Percentiles rank a stretch among this genome's conserved stretches.
These are phyloP conservation scores for Siniperca chuatsi DNA, from an alignment of 2,113 vertebrate species.

Conservation along the genomic window DNA sequence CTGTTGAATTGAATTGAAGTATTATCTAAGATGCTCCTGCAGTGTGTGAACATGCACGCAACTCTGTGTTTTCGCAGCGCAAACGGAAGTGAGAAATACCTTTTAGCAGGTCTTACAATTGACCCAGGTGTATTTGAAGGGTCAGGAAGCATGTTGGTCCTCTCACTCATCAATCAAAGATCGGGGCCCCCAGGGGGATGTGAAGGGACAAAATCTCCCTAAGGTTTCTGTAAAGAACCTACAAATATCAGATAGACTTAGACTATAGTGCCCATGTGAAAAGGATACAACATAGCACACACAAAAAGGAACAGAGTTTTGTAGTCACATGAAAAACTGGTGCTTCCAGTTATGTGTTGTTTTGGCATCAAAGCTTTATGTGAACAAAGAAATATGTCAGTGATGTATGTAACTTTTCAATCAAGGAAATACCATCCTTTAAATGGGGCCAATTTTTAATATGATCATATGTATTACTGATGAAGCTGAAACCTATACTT, in stretches of 20 bases:
- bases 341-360: neutral
- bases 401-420: slow-evolving; percentile 2
- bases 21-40: slow-evolving; percentile 31
- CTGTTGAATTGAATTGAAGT: neutral
- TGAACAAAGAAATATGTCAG: neutral
- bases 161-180: slow-evolving; percentile 59
- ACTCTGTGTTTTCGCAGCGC: neutral
- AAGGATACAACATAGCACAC: neutral
- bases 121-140: slow-evolving; percentile 54
- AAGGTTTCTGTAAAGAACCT: slow-evolving; percentile 44
- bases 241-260: slow-evolving; percentile 15
- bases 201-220: slow-evolving; percentile 42
- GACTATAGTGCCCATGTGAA: slow-evolving; percentile 1
- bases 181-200: slow-evolving; percentile 10
- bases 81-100: slow-evolving; percentile 6
- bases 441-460: neutral
- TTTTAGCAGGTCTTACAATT: slow-evolving; percentile 40
- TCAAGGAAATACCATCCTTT: slow-evolving; percentile 1
- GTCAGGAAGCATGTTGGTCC: slow-evolving; percentile 51
- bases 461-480: neutral
- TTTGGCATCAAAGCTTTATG: neutral
- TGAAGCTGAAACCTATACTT: neutral
- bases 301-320: neutral
- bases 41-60: neutral
- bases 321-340: neutral